phyloP scores from a whole-genome alignment of 1,140 invertebrate species.

The Maniola jurtina region DNA sequence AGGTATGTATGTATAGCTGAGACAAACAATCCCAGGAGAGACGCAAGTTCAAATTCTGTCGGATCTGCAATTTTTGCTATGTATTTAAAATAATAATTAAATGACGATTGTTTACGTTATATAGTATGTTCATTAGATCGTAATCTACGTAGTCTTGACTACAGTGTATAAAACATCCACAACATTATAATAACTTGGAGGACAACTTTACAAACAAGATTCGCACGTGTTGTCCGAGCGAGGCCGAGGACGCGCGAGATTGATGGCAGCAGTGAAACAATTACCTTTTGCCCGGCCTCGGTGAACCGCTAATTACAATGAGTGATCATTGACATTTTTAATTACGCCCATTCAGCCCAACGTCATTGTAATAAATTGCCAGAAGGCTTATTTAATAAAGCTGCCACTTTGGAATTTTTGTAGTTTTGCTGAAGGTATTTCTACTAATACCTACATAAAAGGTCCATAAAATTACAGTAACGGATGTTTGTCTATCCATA shows the following conservation, averaged over 20 bases:
- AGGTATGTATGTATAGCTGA: too few relatives aligned
- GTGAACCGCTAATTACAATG: slow-evolving; percentile 74
- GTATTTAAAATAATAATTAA: too few relatives aligned
- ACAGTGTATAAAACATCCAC: neutral
- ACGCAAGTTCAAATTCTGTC: too few relatives aligned
- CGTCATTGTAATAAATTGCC: slow-evolving; percentile 67
- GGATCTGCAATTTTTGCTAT: too few relatives aligned
- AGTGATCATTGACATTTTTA: slow-evolving; percentile 75
- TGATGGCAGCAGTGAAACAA: slow-evolving; percentile 69
- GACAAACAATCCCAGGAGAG: too few relatives aligned
- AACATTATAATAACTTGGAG: neutral
- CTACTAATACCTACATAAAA: neutral
- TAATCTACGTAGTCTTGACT: neutral
- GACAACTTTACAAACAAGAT: neutral
- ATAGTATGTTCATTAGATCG: too few relatives aligned
- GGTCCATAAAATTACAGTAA: too few relatives aligned
- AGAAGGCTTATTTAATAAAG: slow-evolving; percentile 70
- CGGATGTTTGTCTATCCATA: too few relatives aligned
- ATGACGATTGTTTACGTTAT: too few relatives aligned
- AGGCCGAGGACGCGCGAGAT: slow-evolving; percentile 41
- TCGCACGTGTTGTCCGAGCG: slow-evolving; percentile 43
- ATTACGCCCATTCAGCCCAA: slow-evolving; percentile 71
- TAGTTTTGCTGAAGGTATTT: neutral
- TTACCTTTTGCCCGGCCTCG: slow-evolving; percentile 65
- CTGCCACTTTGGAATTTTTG: slow-evolving; percentile 4